Evolutionary conservation across 92 coral and sea anemone genomes (phyloP).

Genomic region (Umimayanthus kanabou): DNA sequence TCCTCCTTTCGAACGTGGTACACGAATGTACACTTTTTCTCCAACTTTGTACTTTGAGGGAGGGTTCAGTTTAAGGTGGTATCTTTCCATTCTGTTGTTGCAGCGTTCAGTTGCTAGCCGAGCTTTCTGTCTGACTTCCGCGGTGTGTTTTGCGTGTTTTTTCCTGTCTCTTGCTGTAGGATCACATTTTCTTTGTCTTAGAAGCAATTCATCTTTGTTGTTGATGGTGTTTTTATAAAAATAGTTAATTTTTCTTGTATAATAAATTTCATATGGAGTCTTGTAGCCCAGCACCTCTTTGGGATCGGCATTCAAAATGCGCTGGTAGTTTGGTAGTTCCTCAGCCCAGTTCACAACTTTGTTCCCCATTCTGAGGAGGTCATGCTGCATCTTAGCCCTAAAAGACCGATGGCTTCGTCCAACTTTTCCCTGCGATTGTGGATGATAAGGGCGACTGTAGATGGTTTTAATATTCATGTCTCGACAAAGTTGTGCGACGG

Average conservation of each 20-base stretch:
- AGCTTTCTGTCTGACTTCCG: neutral
- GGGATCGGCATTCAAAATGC: slow-evolving; percentile 57
- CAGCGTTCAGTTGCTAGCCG: neutral
- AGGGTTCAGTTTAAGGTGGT: slow-evolving; percentile 45
- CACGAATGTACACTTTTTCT: slow-evolving; percentile 46
- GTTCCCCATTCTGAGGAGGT: slow-evolving; percentile 37
- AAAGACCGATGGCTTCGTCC: slow-evolving; percentile 59
- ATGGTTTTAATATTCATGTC: neutral
- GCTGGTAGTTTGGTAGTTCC: slow-evolving; percentile 33
- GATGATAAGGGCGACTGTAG: neutral
- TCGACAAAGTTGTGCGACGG: slow-evolving; percentile 21
- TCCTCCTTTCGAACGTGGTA: slow-evolving; percentile 32
- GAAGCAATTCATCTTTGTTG: neutral
- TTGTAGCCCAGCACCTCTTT: slow-evolving; percentile 53
- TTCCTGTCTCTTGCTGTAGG: neutral
- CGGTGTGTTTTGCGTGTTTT: neutral
- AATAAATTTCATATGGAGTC: slow-evolving; percentile 44
- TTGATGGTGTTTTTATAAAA: neutral
- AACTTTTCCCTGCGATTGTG: neutral
- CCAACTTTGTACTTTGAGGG: slow-evolving; percentile 50
- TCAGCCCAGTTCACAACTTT: slow-evolving; percentile 57
- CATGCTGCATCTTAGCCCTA: slow-evolving; percentile 39
- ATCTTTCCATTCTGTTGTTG: slow-evolving; percentile 15
- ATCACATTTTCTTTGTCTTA: neutral
- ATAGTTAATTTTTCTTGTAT: slow-evolving; percentile 1